Evolutionary conservation across 1,140 invertebrate genomes (phyloP).

Genomic region (Pteromalus puparum): DNA sequence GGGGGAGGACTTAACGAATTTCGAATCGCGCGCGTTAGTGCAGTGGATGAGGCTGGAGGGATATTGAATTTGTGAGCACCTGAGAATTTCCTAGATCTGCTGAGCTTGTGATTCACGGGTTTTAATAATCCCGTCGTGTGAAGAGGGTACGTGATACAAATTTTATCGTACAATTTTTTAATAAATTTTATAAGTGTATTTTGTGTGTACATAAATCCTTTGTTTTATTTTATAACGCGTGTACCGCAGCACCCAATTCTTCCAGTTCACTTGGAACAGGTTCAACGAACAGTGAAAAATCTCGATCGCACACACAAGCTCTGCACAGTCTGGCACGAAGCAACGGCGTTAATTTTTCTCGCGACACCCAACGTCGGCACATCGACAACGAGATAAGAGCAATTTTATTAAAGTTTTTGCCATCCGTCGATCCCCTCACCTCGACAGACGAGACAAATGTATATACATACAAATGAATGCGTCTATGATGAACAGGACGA

Average conservation of each 20-base stretch:
- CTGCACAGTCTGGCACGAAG: too few relatives aligned
- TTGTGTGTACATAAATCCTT: too few relatives aligned
- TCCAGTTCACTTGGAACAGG: not conserved
- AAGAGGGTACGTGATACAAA: not conserved
- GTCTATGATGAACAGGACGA: not conserved
- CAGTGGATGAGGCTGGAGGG: not conserved
- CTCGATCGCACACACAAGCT: not conserved
- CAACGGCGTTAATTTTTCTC: too few relatives aligned
- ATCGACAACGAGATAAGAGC: not conserved
- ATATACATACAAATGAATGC: conserved; percentile 20
- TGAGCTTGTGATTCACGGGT: not conserved
- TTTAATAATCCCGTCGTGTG: not conserved
- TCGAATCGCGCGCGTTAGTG: not conserved
- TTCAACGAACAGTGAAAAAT: conserved; percentile 1
- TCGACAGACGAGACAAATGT: not conserved
- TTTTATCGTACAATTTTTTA: not conserved
- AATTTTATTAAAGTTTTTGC: conserved; percentile 29
- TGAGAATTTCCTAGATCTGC: too few relatives aligned
- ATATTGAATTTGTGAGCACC: not conserved
- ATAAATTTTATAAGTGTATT: too few relatives aligned
- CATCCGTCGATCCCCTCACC: too few relatives aligned
- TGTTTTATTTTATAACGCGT: too few relatives aligned
- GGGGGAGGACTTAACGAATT: not conserved
- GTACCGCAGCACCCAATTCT: not conserved
- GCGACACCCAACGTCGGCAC: too few relatives aligned